Percentiles rank a stretch among this genome's conserved stretches.
Evolutionary conservation across 2,888 invertebrate species (phyloP).

Genomic region (Pelosia muscerda): DNA sequence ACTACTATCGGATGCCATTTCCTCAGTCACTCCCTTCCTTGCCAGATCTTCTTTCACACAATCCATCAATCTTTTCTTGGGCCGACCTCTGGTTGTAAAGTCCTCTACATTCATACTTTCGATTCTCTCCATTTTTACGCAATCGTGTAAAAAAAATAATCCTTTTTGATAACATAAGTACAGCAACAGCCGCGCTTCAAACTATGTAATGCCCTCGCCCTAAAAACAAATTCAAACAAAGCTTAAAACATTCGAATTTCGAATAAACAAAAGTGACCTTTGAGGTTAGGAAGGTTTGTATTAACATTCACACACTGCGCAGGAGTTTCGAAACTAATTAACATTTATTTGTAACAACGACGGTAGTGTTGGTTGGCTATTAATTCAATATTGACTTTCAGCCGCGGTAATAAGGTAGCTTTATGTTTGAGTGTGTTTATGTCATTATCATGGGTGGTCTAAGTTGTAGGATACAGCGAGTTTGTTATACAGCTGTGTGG

Average conservation of each 20-base stretch:
- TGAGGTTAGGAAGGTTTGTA: constrained; percentile 13
- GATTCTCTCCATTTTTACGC: no score
- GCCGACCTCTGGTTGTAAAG: no score
- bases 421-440: constrained; percentile 13
- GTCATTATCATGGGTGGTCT: constrained; percentile 15
- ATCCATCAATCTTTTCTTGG: no score
- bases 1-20: no score
- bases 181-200: neutral
- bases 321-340: constrained; percentile 41
- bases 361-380: constrained; percentile 15
- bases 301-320: constrained; percentile 27
- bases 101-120: no score
- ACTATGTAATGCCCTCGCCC: neutral
- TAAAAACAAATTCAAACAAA: neutral
- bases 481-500: no score
- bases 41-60: no score
- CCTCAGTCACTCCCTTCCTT: no score
- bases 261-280: constrained; percentile 18
- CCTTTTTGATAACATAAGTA: neutral
- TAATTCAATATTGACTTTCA: constrained; percentile 38
- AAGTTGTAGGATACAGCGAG: constrained; percentile 10
- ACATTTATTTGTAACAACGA: constrained; percentile 17
- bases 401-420: constrained; percentile 23
- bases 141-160: no score
- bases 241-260: constrained; percentile 11